These are phyloP conservation scores for Spinus olivaceus DNA, from an alignment of 2,797 vertebrate genomes.

Conservation along the genomic window DNA sequence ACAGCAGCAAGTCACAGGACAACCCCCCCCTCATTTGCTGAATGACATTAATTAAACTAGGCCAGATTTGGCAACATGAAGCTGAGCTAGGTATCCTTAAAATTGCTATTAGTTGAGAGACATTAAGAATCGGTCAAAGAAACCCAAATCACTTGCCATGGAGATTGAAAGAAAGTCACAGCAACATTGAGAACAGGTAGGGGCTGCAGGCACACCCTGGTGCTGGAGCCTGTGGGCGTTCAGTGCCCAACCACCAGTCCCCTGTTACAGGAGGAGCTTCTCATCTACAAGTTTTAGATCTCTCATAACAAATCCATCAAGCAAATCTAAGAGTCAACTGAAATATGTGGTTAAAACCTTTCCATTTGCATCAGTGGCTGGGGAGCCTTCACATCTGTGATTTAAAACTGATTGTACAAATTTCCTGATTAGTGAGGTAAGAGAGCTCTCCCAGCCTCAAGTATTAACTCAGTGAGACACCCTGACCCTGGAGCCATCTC, in stretches of 20 bases:
- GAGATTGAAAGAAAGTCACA: background rate
- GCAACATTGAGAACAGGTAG: background rate
- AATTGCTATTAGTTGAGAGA: background rate
- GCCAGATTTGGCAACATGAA: background rate
- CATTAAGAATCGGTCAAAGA: background rate
- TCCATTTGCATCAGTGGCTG: background rate
- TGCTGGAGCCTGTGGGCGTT: background rate
- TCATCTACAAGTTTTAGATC: background rate
- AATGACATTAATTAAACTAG: background rate
- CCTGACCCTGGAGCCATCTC: background rate
- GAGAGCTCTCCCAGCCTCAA: background rate
- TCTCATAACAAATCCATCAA: background rate
- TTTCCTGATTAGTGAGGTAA: background rate
- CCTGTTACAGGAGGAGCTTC: background rate
- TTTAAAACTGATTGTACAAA: background rate
- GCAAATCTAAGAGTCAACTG: background rate
- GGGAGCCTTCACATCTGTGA: background rate
- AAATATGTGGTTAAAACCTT: background rate
- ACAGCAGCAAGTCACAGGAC: background rate
- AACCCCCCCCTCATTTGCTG: background rate
- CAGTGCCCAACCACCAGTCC: background rate
- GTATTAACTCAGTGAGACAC: background rate
- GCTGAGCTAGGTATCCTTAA: background rate
- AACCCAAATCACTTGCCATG: background rate
- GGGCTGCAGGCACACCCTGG: background rate